These are phyloP conservation scores for Anadara kagoshimensis DNA, from an alignment of 1,140 invertebrate species.

Conservation along the genomic window DNA sequence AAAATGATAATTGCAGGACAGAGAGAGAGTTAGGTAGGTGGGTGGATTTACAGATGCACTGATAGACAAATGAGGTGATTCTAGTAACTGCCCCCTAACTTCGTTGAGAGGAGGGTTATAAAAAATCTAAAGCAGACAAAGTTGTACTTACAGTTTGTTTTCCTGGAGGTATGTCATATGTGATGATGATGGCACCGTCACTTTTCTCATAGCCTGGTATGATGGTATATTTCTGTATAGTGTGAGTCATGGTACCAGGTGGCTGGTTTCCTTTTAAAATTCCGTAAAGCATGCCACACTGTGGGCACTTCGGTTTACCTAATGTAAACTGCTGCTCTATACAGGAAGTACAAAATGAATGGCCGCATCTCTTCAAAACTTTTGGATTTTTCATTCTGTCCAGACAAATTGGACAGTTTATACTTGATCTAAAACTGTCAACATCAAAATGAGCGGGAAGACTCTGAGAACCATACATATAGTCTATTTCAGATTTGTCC, in stretches of 20 bases:
- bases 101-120: too few relatives aligned
- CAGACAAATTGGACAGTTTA: conserved; percentile 43
- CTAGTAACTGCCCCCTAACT: too few relatives aligned
- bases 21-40: too few relatives aligned
- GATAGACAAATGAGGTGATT: too few relatives aligned
- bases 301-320: conserved; percentile 49
- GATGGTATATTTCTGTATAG: conserved; percentile 1
- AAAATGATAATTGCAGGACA: too few relatives aligned
- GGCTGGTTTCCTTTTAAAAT: conserved; percentile 49
- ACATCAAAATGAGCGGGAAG: conserved; percentile 14
- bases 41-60: too few relatives aligned
- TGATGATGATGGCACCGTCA: conserved; percentile 47
- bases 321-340: conserved; percentile 40
- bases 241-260: conserved; percentile 41
- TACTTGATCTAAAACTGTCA: neutral
- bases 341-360: conserved; percentile 46
- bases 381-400: conserved; percentile 41
- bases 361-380: conserved; percentile 43
- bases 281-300: conserved; percentile 51
- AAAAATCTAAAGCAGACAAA: too few relatives aligned
- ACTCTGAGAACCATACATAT: conserved; percentile 12
- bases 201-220: conserved; percentile 42
- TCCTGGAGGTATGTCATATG: conserved; percentile 44
- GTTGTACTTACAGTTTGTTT: conserved; percentile 37
- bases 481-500: too few relatives aligned